Evolutionary conservation across 2,113 vertebrate genomes (phyloP), one percentile per base, ranked within the genome.

Genomic region (Pedionomus torquatus): DNA sequence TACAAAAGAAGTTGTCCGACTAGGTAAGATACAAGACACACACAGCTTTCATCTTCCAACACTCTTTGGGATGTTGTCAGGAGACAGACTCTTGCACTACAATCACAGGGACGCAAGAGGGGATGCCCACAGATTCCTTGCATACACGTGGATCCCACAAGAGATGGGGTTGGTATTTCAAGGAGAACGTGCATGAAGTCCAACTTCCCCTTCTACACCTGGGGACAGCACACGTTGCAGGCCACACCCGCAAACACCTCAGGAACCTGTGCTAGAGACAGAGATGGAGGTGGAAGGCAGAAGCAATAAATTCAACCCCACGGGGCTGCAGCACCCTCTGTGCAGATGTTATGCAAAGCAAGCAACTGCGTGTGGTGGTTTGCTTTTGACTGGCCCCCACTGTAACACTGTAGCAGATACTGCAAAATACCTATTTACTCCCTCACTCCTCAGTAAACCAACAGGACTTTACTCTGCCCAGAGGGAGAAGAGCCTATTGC

Each of bases 361-460:
- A 20, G n/a, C 1, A 7, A 37, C 7, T 41, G 13, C 10, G 28
- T 1, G 11, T 1, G 1, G 41, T 9, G 35, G 9, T 74, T 80
- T 58, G 13, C 46, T 91, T 55, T 55, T 17, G 30, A 37, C 35
- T 13, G 33, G 64, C 18, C 33, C 76, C 37, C 37, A 64, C 35
- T n/a, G 26, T 20, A 64, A 65, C 39, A 12, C 55, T 20, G 31
- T 1, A 68, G 26, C 39, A 72, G 26, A 41, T 23, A 28, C 37
- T 77, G 33, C 25, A 61, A 55, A 71, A 61, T 17, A 84, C 23
- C 28, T 33, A 7, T 80, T 61, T 60, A 39, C 11, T 66, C 41
- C 37, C 43, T 70, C 35, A 9, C 43, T 52, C 9, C 11, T 12
- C n/a, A 51, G 25, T 41, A 48, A 66, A 25, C 15, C 3, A 3